These are phyloP conservation scores for Sebastes hubbsi DNA, from an alignment of 2,797 vertebrate genomes.

Conservation along the genomic window DNA sequence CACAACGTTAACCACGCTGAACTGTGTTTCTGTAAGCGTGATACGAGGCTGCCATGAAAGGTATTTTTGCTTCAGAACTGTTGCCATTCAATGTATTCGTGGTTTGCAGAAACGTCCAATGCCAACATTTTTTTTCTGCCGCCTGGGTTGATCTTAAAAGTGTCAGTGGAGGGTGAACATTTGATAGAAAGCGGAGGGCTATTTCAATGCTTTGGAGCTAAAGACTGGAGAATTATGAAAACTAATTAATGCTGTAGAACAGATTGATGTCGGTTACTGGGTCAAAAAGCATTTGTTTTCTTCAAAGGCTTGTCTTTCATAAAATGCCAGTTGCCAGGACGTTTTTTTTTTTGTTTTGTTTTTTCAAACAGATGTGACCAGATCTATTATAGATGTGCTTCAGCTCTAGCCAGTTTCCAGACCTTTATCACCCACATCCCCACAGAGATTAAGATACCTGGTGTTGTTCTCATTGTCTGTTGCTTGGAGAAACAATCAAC, in stretches of 20 bases:
- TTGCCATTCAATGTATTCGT: too few species aligned
- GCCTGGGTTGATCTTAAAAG: too few species aligned
- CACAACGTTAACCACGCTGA: too few species aligned
- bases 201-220: background rate
- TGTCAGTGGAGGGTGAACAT: background rate
- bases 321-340: background rate
- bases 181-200: background rate
- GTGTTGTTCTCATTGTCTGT: background rate
- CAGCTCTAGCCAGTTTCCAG: background rate
- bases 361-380: background rate
- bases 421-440: background rate
- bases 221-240: background rate
- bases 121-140: too few species aligned
- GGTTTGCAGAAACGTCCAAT: too few species aligned
- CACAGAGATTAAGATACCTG: background rate
- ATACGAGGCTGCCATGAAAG: too few species aligned
- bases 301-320: background rate
- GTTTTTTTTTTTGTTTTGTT: background rate
- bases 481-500: background rate
- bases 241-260: background rate
- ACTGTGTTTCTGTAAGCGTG: too few species aligned
- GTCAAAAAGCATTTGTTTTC: background rate
- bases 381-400: background rate
- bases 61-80: too few species aligned
- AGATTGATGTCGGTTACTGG: background rate